Conservation (phyloP, 2,113 vertebrate genomes). For the Forbesichthys papilliferus region DNA sequence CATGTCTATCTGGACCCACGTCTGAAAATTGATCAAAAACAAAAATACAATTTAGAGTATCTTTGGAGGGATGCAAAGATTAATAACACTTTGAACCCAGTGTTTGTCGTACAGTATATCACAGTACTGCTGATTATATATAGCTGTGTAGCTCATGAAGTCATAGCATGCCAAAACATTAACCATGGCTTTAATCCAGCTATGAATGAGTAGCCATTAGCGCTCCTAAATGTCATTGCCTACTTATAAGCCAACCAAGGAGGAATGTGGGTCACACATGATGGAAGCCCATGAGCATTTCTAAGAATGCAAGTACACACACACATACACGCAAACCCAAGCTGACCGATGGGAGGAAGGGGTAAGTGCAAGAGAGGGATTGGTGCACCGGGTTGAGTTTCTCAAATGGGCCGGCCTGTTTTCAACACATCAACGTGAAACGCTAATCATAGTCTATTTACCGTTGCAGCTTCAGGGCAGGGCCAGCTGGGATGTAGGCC, state of each 20-base stretch:
- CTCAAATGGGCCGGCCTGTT: constrained; percentile 9
- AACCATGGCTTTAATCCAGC: constrained; percentile 1
- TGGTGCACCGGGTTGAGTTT: constrained; percentile 37
- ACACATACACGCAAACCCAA: constrained; percentile 10
- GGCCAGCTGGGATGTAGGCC: constrained; percentile 15
- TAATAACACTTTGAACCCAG: constrained; percentile 12
- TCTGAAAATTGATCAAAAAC: constrained; percentile 5
- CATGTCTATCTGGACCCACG: background rate
- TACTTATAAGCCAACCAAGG: constrained; percentile 47
- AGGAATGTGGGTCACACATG: constrained; percentile 57
- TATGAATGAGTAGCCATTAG: constrained; percentile 10
- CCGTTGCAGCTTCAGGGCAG: constrained; percentile 28
- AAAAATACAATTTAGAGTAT: background rate
- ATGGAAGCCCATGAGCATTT: constrained; percentile 31
- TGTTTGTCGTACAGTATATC: constrained; percentile 27
- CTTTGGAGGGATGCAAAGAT: too few species aligned
- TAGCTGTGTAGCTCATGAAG: background rate
- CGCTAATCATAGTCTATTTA: constrained; percentile 67
- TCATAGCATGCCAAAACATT: background rate
- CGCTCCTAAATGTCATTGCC: constrained; percentile 36
- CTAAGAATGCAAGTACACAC: background rate
- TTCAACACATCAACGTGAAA: constrained; percentile 28
- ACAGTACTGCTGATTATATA: constrained; percentile 16
- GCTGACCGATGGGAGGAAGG: too few species aligned
- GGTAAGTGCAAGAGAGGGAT: background rate